These are phyloP conservation scores for Entelurus aequoreus DNA, from an alignment of 2,113 vertebrate species.

Conservation along the genomic window DNA sequence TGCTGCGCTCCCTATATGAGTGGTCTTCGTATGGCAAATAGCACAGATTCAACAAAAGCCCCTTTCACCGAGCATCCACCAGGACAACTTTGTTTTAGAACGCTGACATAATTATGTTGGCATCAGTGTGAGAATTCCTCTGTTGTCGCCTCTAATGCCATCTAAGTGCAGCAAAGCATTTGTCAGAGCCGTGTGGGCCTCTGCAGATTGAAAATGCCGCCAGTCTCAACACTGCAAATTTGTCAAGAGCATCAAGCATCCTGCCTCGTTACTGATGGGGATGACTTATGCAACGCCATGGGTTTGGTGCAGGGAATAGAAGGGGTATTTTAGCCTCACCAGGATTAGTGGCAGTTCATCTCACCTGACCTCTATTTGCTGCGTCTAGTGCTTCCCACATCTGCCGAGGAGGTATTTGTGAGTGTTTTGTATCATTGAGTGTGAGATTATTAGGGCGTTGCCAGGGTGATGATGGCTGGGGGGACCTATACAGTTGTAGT, in stretches of 20 bases:
- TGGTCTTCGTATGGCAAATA: constrained; percentile 27
- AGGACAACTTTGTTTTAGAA: constrained; percentile 43
- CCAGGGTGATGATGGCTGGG: constrained; percentile 39
- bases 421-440: constrained; percentile 26
- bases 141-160: constrained; percentile 49
- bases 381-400: constrained; percentile 45
- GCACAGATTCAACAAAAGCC: constrained; percentile 54
- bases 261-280: constrained; percentile 15
- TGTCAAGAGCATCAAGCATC: constrained; percentile 24
- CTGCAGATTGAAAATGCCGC: constrained; percentile 29
- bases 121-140: constrained; percentile 46
- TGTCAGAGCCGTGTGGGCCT: constrained; percentile 24
- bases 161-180: constrained; percentile 35
- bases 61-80: constrained; percentile 38
- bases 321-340: constrained; percentile 19
- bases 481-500: constrained; percentile 32
- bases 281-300: constrained; percentile 25
- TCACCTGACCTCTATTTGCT: constrained; percentile 30
- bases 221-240: constrained; percentile 19
- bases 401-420: constrained; percentile 27
- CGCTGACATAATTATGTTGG: constrained; percentile 45
- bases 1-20: constrained; percentile 35
- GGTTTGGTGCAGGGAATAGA: constrained; percentile 9
- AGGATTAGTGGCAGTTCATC: constrained; percentile 29
- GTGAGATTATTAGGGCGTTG: constrained; percentile 45